These are phyloP conservation scores for Sinella curviseta DNA, from an alignment of 1,140 invertebrate species.

Conservation along the genomic window DNA sequence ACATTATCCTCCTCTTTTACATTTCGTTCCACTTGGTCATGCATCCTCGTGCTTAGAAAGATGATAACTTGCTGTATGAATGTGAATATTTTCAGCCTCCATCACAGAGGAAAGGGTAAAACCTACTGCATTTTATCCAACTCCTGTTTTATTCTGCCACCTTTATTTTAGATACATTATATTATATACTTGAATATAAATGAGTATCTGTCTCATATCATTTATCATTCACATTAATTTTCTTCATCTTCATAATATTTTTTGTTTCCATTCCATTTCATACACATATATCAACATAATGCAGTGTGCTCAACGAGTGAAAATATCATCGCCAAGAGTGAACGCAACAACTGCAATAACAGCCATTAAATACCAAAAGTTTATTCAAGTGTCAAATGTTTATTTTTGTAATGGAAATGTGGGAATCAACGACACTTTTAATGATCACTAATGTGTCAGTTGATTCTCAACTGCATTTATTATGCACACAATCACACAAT, in stretches of 20 bases:
- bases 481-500: neutral
- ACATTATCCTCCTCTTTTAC: constrained; percentile 6
- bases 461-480: neutral
- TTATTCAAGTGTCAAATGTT: constrained; percentile 17
- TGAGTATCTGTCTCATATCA: constrained; percentile 23
- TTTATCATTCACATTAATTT: constrained; percentile 23
- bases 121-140: too few relatives aligned
- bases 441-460: neutral
- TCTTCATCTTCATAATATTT: constrained; percentile 1
- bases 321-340: neutral
- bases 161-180: neutral
- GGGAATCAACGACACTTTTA: neutral
- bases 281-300: neutral
- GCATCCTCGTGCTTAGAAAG: neutral
- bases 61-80: neutral
- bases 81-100: neutral
- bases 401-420: constrained; percentile 11
- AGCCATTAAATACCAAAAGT: neutral
- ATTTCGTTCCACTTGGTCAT: constrained; percentile 22
- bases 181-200: constrained; percentile 9
- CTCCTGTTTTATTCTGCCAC: neutral
- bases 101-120: neutral
- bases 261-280: constrained; percentile 4
- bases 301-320: neutral
- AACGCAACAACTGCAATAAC: constrained; percentile 6